A percentile compares a stretch with the other conserved stretches of the same genome.
These are phyloP conservation scores for Macrobrachium rosenbergii DNA, from an alignment of 1,140 invertebrate species.

Conservation along the genomic window DNA sequence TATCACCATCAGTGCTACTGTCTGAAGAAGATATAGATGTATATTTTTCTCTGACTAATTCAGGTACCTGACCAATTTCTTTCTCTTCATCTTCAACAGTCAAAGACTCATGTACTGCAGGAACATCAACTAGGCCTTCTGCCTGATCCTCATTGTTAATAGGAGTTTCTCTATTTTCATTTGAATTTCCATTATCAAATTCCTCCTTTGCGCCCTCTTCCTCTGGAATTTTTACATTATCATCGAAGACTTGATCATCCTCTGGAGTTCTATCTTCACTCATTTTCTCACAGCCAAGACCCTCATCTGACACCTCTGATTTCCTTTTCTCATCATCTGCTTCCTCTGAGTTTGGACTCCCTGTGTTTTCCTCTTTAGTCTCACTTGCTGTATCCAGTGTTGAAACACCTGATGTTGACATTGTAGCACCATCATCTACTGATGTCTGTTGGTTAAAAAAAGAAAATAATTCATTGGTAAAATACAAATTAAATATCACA, in stretches of 20 bases:
- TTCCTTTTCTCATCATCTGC: neutral
- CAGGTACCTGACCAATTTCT: neutral
- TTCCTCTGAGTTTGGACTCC: neutral
- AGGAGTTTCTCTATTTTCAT: neutral
- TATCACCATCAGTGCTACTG: slow-evolving; percentile 45
- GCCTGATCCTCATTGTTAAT: neutral
- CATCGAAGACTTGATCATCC: neutral
- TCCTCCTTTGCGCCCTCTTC: neutral
- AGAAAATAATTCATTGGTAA: neutral
- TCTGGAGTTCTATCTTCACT: no score
- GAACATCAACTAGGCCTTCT: neutral
- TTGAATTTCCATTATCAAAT: neutral
- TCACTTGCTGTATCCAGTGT: slow-evolving; percentile 53
- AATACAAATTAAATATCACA: neutral
- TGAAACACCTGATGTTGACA: slow-evolving; percentile 51
- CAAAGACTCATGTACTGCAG: neutral
- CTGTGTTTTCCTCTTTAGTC: neutral
- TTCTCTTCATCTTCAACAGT: neutral
- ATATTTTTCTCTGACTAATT: slow-evolving; percentile 1
- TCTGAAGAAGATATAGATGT: slow-evolving; percentile 46
- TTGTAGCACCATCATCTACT: slow-evolving; percentile 36
- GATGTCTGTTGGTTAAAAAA: slow-evolving; percentile 29
- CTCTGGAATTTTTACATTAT: neutral
- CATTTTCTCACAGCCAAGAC: no score
- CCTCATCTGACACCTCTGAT: no score